These are phyloP conservation scores for Steatornis caripensis DNA, from an alignment of 2,113 vertebrate genomes.

Conservation along the genomic window DNA sequence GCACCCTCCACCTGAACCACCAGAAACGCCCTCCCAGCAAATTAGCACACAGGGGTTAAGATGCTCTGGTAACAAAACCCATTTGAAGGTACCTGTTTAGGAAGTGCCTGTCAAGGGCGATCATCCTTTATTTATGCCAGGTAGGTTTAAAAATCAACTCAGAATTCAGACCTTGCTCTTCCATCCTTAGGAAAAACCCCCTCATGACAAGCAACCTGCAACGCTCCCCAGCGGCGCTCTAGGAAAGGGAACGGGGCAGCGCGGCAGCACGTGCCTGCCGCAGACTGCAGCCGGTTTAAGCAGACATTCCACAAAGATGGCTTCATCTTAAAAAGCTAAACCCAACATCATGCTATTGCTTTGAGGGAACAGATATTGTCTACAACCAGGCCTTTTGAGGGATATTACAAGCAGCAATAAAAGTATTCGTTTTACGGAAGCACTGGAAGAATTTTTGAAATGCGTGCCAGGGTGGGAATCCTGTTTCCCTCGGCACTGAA, in stretches of 20 bases:
- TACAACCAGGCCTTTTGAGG: not conserved
- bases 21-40: not conserved
- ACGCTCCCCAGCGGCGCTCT: fast-evolving
- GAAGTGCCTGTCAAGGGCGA: fast-evolving
- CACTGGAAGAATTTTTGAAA: not conserved
- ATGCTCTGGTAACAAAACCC: not conserved
- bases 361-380: not conserved
- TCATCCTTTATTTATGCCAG: not conserved
- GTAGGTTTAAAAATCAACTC: not conserved
- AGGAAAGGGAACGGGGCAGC: fast-evolving
- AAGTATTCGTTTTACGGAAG: not conserved
- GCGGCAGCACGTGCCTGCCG: not conserved
- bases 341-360: not conserved
- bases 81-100: no score
- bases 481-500: not conserved
- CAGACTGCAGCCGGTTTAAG: not conserved
- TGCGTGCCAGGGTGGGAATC: not conserved
- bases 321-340: not conserved
- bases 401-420: not conserved
- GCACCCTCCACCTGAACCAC: fast-evolving
- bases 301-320: not conserved
- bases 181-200: not conserved
- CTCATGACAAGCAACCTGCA: not conserved
- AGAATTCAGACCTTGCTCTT: not conserved
- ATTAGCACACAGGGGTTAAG: no score